Base-by-base conservation (phyloP, 2,113 vertebrate genomes). In the Etia nguti region DNA sequence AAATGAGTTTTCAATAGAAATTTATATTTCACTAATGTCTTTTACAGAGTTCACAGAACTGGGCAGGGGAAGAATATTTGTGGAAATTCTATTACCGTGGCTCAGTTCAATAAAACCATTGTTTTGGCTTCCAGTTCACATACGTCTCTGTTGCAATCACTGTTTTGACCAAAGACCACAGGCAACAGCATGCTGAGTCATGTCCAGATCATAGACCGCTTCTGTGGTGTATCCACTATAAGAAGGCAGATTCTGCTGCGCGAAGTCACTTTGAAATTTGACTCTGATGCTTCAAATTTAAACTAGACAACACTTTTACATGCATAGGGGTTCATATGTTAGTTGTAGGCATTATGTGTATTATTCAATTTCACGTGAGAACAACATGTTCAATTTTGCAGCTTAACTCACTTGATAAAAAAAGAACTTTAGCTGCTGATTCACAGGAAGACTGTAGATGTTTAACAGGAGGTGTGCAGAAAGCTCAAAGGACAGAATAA, bases 381-480 rank as follows among this genome's bases (percentile, higher is more conserved):
- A 22, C 56, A 84, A n/a, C 16, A 54, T 52, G 4, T 18, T n/a
- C 13, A 8, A 6, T 85, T 55, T 36, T 65, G 15, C 20, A 10
- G 10, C n/a, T 57, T 65, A 68, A 12, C 59, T 29, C 9, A 60
- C 7, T 41, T 6, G 4, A 50, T 75, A 50, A 77, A 26, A 16
- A 59, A 70, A 80, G 6, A 77, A 24, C 50, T 80, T 60, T 48
- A 86, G 68, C 92, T 96, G 94, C 92, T 97, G 95, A 97, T 95
- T 96, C 96, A 96, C 95, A 92, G 92, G 86, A 84, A 81, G 79
- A 85, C 95, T 95, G 95, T 97, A 95, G 95, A 97, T 97, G 95
- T 97, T 97, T 98, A 98, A 98, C 97, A 65, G 34, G 57, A 89
- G 52, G 89, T 10, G 88, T 81, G 68, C 80, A 15, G 46, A 52